Conservation (phyloP, 2,888 invertebrate species). For the Acanthosoma haemorrhoidale region DNA sequence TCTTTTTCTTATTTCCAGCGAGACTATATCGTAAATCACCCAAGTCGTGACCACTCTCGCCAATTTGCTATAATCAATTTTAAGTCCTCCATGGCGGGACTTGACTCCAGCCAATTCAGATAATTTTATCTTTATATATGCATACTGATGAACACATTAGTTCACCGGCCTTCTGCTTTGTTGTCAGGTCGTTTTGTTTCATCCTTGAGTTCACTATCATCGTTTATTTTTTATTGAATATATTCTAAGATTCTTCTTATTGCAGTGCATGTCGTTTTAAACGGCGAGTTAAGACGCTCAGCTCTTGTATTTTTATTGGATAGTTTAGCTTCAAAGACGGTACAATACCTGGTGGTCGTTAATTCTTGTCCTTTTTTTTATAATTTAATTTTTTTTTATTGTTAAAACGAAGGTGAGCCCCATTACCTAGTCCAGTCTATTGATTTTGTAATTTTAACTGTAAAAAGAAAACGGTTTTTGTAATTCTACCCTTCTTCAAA, state of each 20-base stretch:
- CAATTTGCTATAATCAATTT: slow-evolving; percentile 29
- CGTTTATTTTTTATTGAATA: background rate
- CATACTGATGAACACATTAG: slow-evolving; percentile 16
- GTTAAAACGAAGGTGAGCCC: too few relatives aligned
- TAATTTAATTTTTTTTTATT: too few relatives aligned
- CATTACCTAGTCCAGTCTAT: too few relatives aligned
- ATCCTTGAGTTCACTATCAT: background rate
- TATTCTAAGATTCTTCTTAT: background rate
- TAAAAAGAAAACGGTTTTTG: too few relatives aligned
- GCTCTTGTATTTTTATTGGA: too few relatives aligned
- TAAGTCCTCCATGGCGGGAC: background rate
- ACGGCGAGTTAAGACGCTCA: background rate
- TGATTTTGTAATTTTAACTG: too few relatives aligned
- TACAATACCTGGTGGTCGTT: too few relatives aligned
- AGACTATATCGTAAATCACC: slow-evolving; percentile 13
- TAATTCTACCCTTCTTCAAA: too few relatives aligned
- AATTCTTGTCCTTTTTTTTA: too few relatives aligned
- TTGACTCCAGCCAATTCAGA: background rate
- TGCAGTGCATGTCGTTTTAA: background rate
- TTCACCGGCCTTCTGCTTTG: background rate
- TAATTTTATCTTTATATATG: background rate
- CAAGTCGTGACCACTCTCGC: background rate
- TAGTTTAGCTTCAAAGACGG: too few relatives aligned
- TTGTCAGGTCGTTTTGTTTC: background rate
- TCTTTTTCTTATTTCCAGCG: background rate